A percentile compares a stretch with the other conserved stretches of the same genome.
phyloP scores from a whole-genome alignment of 2,797 vertebrate genomes.

The Naso thynnoides region DNA sequence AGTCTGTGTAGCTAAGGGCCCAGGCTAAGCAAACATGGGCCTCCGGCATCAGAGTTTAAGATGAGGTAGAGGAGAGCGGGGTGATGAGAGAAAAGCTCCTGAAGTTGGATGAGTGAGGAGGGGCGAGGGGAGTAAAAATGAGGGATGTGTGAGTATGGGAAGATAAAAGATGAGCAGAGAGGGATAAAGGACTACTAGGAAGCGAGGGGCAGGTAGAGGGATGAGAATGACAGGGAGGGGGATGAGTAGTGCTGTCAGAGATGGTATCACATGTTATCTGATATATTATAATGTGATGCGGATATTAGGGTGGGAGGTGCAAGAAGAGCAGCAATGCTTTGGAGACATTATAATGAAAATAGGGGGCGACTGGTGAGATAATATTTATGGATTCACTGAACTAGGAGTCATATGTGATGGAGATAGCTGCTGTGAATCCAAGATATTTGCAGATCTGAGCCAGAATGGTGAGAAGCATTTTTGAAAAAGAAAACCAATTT shows the following conservation, averaged over 20 bases:
- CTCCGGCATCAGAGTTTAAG: slow-evolving; percentile 72
- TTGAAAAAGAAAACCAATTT: background rate
- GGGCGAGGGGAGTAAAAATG: slow-evolving; percentile 29
- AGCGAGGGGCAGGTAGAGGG: slow-evolving; percentile 52
- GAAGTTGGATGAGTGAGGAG: slow-evolving; percentile 16
- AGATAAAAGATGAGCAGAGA: slow-evolving; percentile 53
- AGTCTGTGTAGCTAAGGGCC: slow-evolving; percentile 74
- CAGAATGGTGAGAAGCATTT: background rate
- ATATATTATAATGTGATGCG: slow-evolving; percentile 68
- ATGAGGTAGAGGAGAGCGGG: slow-evolving; percentile 59
- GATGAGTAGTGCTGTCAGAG: slow-evolving; percentile 34
- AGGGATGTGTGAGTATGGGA: slow-evolving; percentile 29
- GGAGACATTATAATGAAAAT: slow-evolving; percentile 58
- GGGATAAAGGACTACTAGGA: slow-evolving; percentile 32
- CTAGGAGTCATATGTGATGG: slow-evolving; percentile 10
- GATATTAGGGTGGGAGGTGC: slow-evolving; percentile 65
- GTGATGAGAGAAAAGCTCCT: slow-evolving; percentile 32
- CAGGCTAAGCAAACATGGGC: slow-evolving; percentile 78
- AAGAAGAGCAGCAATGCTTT: slow-evolving; percentile 28
- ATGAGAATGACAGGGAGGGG: slow-evolving; percentile 16
- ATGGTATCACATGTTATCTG: slow-evolving; percentile 66
- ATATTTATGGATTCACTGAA: slow-evolving; percentile 33
- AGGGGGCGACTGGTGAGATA: slow-evolving; percentile 18
- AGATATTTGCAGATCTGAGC: slow-evolving; percentile 1
- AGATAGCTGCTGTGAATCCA: slow-evolving; percentile 45